Base-by-base conservation (phyloP, 2,888 invertebrate species). In the Frankliniella intonsa region DNA sequence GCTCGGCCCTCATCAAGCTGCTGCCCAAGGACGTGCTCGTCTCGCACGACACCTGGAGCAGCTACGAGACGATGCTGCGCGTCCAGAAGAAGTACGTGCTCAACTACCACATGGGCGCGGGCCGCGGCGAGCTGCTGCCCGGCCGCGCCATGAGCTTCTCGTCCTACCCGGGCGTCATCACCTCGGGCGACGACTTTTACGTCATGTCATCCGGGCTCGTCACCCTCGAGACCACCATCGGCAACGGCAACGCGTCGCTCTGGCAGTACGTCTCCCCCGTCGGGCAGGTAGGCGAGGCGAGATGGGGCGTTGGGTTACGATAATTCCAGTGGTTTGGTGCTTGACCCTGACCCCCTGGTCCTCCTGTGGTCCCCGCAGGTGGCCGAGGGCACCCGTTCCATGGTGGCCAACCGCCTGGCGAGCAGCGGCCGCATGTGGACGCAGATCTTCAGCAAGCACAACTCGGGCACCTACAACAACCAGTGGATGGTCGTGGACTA, bases 181-280 rank as follows among this genome's bases (percentile, higher is more conserved):
- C 93, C 69, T 95, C 95, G 55, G 93, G 94, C 81, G 96, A 96
- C 87, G 96, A 96, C 86, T 94, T 94, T 87, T 96, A 96, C 86
- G 88, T 93, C 19, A 88, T 95, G 12, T 86, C 90, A 86, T 86
- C 93, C 3, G 90, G 91, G 82, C 89, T 95, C 85, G 91, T 93
- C 12, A 90, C 95, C 1, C 91, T 93, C 14, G 96, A 97, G 83
- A 95, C 96, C 9, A 91, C 94, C 9, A 91, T 96, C 81, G 92
- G 92, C 84, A 94, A 95, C 86, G 92, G 91, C 85, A 96, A 96
- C 87, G 87, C 88, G 17, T 90, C 91, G 62, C 88, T 94, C 7
- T 95, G 94, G 93, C 90, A 91, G 84, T 90, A 91, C 82, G 91
- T 95, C 65, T 90, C 92, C 84, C 90, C 93, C 14, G 89, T 90